Evolutionary conservation across 1,140 invertebrate genomes (phyloP).

Genomic region (Brevipalpus yothersi): DNA sequence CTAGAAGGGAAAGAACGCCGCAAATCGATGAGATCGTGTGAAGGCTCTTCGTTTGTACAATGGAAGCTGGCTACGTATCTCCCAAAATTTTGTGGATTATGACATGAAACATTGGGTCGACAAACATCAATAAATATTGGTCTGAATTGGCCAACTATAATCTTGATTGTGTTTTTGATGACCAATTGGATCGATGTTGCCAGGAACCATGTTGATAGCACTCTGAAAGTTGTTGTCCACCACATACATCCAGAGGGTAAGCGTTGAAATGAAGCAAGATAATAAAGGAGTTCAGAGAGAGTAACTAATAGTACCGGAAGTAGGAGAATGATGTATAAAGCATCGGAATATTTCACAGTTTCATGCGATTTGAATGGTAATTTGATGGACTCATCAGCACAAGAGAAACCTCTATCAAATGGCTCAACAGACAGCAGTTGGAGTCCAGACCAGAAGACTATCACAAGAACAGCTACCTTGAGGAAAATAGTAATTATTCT

Average conservation of each 20-base stretch:
- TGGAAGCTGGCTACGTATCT: neutral
- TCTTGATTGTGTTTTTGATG: conserved; percentile 29
- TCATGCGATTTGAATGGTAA: conserved; percentile 27
- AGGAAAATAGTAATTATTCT: no score
- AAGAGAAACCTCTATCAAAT: conserved; percentile 3
- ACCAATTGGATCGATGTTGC: neutral
- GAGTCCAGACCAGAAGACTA: no score
- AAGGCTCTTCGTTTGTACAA: neutral
- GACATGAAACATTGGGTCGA: conserved; percentile 19
- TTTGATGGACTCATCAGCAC: conserved; percentile 1
- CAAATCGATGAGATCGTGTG: neutral
- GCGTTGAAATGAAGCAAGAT: no score
- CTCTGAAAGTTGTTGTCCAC: neutral
- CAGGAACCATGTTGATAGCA: neutral
- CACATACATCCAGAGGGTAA: neutral
- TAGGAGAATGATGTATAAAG: neutral
- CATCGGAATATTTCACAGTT: conserved; percentile 33
- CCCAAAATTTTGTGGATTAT: neutral
- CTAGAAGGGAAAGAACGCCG: conserved; percentile 30
- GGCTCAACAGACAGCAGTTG: neutral
- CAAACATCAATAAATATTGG: conserved; percentile 61
- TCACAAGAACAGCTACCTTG: no score
- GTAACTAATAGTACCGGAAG: neutral
- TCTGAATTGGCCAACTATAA: conserved; percentile 59
- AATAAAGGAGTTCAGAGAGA: neutral